Conservation (phyloP, 1,140 invertebrate genomes). For the Neocloeon triangulifer region DNA sequence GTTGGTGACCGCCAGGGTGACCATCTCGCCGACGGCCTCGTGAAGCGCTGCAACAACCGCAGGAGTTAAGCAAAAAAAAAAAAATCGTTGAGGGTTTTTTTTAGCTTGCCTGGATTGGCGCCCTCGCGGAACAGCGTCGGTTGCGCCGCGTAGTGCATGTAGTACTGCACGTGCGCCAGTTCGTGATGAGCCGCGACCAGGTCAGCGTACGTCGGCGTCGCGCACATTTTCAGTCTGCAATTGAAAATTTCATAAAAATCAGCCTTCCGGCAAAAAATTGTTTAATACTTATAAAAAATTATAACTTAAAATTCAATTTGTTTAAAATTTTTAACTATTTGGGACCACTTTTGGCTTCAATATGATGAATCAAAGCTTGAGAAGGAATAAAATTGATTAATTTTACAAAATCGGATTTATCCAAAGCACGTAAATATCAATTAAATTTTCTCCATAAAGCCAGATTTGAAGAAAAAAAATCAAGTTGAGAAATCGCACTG, state of each 20-base stretch:
- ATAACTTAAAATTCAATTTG: no score
- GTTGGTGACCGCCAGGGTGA: conserved; percentile 53
- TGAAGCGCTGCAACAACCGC: conserved; percentile 40
- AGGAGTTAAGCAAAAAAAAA: conserved; percentile 6
- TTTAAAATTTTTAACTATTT: no score
- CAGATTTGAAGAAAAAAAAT: background rate
- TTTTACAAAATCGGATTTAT: background rate
- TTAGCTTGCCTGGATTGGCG: conserved; percentile 57
- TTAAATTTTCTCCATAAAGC: background rate
- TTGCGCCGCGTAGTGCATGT: conserved; percentile 53
- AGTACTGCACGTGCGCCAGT: conserved; percentile 67
- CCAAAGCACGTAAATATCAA: background rate
- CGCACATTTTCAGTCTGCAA: conserved; percentile 87
- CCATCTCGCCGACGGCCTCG: conserved; percentile 68
- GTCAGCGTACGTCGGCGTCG: conserved; percentile 55
- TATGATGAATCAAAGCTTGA: no score
- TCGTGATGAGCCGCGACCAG: conserved; percentile 64
- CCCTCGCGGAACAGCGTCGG: conserved; percentile 50
- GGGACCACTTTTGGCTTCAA: no score
- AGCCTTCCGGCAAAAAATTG: background rate
- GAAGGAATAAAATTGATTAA: background rate
- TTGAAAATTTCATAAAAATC: conserved; percentile 12
- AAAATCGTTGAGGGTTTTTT: no score
- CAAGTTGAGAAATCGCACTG: conserved; percentile 1
- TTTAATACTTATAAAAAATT: conserved; percentile 3